A percentile compares a stretch with the other conserved stretches of the same genome.
Evolutionary conservation across 2,797 vertebrate species (phyloP).

Genomic region (Artibeus jamaicensis): DNA sequence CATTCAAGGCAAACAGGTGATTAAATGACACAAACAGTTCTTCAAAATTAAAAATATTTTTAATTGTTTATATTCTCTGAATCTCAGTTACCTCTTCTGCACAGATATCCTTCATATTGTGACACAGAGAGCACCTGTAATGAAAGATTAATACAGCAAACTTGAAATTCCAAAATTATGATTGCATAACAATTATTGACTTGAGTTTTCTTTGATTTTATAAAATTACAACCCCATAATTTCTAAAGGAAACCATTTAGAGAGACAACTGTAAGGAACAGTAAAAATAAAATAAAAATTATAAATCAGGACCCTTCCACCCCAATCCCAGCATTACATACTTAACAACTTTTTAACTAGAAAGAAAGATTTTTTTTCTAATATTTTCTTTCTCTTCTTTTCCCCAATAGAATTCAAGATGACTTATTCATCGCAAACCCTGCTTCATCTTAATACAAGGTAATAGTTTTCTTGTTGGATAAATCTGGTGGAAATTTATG

Average conservation of each 20-base stretch:
- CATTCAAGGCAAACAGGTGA: neutral
- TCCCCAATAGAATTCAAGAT: neutral
- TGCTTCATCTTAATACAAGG: neutral
- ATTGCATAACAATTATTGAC: slow-evolving; percentile 7
- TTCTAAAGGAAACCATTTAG: neutral
- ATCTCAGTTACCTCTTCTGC: neutral
- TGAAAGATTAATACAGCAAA: neutral
- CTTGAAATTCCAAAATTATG: neutral
- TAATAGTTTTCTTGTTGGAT: slow-evolving; percentile 25
- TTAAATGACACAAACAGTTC: neutral
- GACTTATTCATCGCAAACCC: rapidly evolving
- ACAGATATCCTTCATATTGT: neutral
- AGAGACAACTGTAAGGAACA: neutral
- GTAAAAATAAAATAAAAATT: neutral
- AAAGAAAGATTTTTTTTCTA: neutral
- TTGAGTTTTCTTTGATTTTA: neutral
- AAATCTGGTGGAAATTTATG: neutral
- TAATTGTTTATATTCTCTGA: neutral
- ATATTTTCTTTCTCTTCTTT: slow-evolving; percentile 40
- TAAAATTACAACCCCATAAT: neutral
- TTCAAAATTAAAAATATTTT: slow-evolving; percentile 21
- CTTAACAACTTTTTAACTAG: neutral
- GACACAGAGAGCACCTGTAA: neutral
- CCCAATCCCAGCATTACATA: neutral
- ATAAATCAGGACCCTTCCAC: neutral